Evolutionary conservation across 2,888 invertebrate species (phyloP).

Genomic region (Linyphia triangularis): DNA sequence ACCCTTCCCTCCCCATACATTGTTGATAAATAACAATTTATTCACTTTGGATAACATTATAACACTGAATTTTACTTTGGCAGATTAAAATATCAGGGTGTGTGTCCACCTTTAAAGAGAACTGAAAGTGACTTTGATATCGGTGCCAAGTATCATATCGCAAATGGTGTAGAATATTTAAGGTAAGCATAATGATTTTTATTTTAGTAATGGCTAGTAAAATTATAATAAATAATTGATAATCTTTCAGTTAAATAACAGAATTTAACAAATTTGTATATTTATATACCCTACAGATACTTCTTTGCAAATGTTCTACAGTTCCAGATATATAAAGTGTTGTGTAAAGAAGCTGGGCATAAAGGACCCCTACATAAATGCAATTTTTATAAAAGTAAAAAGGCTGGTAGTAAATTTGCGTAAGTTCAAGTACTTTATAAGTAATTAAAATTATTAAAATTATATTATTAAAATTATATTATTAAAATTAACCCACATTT

Average conservation of each 20-base stretch:
- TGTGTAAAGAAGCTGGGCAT: slow-evolving; percentile 90
- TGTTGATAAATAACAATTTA: too few species aligned
- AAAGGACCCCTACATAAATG: slow-evolving; percentile 92
- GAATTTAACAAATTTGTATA: too few species aligned
- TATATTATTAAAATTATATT: not conserved
- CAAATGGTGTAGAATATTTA: slow-evolving; percentile 87
- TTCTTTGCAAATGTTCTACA: slow-evolving; percentile 94
- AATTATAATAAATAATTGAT: not conserved
- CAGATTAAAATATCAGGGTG: slow-evolving; percentile 82
- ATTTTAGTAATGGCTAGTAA: not conserved
- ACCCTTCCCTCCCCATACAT: too few species aligned
- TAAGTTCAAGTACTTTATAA: slow-evolving; percentile 15
- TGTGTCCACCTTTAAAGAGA: slow-evolving; percentile 83
- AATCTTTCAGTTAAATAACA: not conserved
- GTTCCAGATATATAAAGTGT: slow-evolving; percentile 92
- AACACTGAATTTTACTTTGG: not conserved
- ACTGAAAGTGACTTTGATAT: slow-evolving; percentile 94
- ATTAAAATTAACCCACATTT: too few species aligned
- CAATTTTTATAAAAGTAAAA: slow-evolving; percentile 91
- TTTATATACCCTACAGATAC: slow-evolving; percentile 83
- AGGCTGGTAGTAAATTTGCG: slow-evolving; percentile 86
- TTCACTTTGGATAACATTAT: too few species aligned
- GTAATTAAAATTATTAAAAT: not conserved
- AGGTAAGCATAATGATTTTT: slow-evolving; percentile 79
- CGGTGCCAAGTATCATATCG: slow-evolving; percentile 94